A percentile compares a stretch with the other conserved stretches of the same genome.
phyloP scores from a whole-genome alignment of 2,888 invertebrate genomes.

The Cephonodes hylas region DNA sequence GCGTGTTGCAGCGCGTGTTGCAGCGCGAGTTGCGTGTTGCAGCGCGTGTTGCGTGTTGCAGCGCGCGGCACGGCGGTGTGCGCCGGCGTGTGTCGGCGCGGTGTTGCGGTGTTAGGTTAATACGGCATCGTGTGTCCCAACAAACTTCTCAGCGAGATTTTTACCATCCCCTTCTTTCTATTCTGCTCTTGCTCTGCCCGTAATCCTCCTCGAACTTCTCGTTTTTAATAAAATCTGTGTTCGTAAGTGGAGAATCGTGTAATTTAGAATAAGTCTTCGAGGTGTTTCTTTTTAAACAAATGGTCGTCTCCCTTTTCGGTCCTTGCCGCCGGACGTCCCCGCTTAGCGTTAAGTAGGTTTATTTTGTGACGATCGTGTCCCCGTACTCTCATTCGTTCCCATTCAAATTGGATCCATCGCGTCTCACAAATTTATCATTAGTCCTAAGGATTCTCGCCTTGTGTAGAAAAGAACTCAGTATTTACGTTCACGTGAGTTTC shows the following conservation, averaged over 20 bases:
- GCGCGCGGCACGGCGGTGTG: slow-evolving; percentile 36
- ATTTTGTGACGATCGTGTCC: slow-evolving; percentile 47
- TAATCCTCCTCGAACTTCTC: slow-evolving; percentile 17
- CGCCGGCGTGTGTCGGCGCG: slow-evolving; percentile 31
- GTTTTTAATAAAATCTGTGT: slow-evolving; percentile 28
- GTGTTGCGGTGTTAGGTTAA: slow-evolving; percentile 65
- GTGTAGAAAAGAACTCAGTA: slow-evolving; percentile 48
- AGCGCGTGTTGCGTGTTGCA: slow-evolving; percentile 32
- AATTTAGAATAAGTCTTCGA: slow-evolving; percentile 52
- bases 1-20: slow-evolving; percentile 43
- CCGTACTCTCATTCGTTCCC: slow-evolving; percentile 14
- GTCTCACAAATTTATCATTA: slow-evolving; percentile 50
- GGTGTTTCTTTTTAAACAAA: slow-evolving; percentile 39
- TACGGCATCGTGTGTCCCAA: slow-evolving; percentile 69
- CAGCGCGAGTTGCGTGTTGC: too few relatives aligned
- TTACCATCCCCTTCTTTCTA: slow-evolving; percentile 28
- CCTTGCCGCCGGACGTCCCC: slow-evolving; percentile 51
- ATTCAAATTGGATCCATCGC: neutral
- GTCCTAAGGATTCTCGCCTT: slow-evolving; percentile 38
- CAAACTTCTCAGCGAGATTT: slow-evolving; percentile 75
- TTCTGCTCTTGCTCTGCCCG: slow-evolving; percentile 20
- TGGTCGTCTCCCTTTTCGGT: slow-evolving; percentile 35
- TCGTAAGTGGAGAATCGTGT: slow-evolving; percentile 46
- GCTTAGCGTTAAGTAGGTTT: slow-evolving; percentile 64
- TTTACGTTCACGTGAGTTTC: slow-evolving; percentile 39